These are phyloP conservation scores for Eristalis pertinax DNA, from an alignment of 2,888 invertebrate genomes.

Conservation along the genomic window DNA sequence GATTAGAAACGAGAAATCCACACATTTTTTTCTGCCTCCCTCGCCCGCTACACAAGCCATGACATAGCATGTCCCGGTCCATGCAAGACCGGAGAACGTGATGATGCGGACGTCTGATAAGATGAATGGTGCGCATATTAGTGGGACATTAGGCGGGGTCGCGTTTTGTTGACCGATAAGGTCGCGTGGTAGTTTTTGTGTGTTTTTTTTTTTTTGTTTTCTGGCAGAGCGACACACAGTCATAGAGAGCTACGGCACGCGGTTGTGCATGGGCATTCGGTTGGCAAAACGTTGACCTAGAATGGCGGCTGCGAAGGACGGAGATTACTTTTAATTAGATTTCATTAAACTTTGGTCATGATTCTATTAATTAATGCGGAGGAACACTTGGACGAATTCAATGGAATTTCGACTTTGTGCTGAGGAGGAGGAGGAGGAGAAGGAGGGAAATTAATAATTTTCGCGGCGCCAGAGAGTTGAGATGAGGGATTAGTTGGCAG, in stretches of 20 bases:
- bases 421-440: not conserved
- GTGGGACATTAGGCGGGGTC: slow-evolving; percentile 54
- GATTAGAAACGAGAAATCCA: not conserved
- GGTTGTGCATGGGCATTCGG: slow-evolving; percentile 2
- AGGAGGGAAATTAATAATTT: not conserved
- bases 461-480: not conserved
- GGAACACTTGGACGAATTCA: not conserved
- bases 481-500: not conserved
- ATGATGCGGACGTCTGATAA: slow-evolving; percentile 66
- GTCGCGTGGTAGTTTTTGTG: not conserved
- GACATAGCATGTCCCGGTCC: not conserved
- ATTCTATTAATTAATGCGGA: slow-evolving; percentile 2
- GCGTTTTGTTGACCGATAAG: slow-evolving; percentile 64
- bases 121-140: slow-evolving; percentile 45
- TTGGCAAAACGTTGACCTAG: slow-evolving; percentile 35
- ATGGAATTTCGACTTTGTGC: not conserved
- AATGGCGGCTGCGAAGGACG: slow-evolving; percentile 9
- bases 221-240: not conserved
- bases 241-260: not conserved
- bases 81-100: slow-evolving; percentile 51
- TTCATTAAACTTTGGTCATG: not conserved
- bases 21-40: not conserved
- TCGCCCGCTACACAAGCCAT: not conserved
- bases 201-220: not conserved
- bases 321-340: slow-evolving; percentile 40